Percentiles rank a stretch among this genome's conserved stretches.
Evolutionary conservation across 2,113 vertebrate genomes (phyloP).

Genomic region (Collichthys lucidus): DNA sequence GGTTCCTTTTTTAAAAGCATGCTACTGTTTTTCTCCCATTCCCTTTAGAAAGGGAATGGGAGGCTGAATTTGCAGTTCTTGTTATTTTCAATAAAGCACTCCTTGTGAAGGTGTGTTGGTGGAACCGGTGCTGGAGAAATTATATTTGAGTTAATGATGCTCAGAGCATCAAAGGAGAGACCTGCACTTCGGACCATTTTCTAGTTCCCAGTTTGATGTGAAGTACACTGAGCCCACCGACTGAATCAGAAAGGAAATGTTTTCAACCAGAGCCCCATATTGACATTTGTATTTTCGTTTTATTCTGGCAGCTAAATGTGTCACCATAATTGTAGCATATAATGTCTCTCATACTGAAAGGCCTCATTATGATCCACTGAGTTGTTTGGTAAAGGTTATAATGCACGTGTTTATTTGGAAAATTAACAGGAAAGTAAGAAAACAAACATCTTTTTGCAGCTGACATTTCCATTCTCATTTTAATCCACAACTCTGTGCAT

Average conservation of each 20-base stretch:
- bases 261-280: conserved; percentile 14
- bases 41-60: conserved; percentile 60
- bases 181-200: conserved; percentile 61
- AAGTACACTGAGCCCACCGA: conserved; percentile 38
- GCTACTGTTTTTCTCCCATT: conserved; percentile 56
- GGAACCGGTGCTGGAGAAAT: conserved; percentile 72
- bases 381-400: conserved; percentile 17
- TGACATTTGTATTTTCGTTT: conserved; percentile 6
- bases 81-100: conserved; percentile 78
- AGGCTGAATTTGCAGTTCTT: conserved; percentile 57
- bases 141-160: conserved; percentile 80
- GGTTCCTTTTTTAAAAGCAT: conserved; percentile 71
- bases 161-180: conserved; percentile 67
- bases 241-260: conserved; percentile 39
- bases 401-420: not conserved
- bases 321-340: not conserved
- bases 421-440: conserved; percentile 21
- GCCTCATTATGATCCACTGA: conserved; percentile 11
- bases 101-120: conserved; percentile 61
- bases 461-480: conserved; percentile 7
- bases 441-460: conserved; percentile 15
- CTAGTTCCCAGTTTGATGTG: conserved; percentile 49
- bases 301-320: conserved; percentile 4
- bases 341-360: conserved; percentile 11
- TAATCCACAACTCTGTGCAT: not conserved